Conservation (phyloP, 2,888 invertebrate species). For the Heliconius aoede region DNA sequence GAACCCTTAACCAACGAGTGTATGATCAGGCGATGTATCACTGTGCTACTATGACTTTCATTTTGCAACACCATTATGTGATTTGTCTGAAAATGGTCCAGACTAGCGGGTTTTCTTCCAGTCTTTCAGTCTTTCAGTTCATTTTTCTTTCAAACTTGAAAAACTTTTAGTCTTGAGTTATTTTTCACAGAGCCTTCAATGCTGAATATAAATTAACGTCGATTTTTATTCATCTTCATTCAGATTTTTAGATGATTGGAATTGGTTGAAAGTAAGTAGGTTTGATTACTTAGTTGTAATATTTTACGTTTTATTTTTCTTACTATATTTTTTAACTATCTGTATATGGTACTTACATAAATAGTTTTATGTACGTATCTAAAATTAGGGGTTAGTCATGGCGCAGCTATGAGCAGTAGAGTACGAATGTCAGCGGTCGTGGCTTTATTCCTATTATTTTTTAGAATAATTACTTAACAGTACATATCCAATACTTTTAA, state of each 20-base stretch:
- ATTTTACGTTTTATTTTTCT: not conserved
- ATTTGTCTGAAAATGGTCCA: conserved; percentile 5
- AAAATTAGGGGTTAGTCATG: too few relatives aligned
- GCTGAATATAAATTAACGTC: conserved; percentile 20
- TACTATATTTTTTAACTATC: not conserved
- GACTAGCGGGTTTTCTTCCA: not conserved
- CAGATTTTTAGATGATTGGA: conserved; percentile 4
- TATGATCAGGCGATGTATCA: not conserved
- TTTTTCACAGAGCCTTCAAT: conserved; percentile 3
- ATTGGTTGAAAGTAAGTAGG: not conserved
- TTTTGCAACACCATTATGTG: not conserved
- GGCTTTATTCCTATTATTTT: too few relatives aligned
- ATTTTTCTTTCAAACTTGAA: conserved; percentile 11
- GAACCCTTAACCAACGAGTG: not conserved
- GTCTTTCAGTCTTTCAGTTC: not conserved
- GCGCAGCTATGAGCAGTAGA: too few relatives aligned
- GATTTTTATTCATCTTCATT: conserved; percentile 11
- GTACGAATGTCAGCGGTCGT: too few relatives aligned
- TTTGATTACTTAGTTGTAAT: not conserved
- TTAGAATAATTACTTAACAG: too few relatives aligned
- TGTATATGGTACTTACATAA: too few relatives aligned
- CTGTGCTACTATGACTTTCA: not conserved
- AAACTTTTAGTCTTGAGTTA: conserved; percentile 15
- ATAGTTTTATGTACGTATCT: too few relatives aligned
- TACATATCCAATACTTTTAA: not conserved